Percentiles rank a stretch among this genome's conserved stretches.
Evolutionary conservation across 2,113 vertebrate species (phyloP).

Genomic region (human (Homo sapiens)): DNA sequence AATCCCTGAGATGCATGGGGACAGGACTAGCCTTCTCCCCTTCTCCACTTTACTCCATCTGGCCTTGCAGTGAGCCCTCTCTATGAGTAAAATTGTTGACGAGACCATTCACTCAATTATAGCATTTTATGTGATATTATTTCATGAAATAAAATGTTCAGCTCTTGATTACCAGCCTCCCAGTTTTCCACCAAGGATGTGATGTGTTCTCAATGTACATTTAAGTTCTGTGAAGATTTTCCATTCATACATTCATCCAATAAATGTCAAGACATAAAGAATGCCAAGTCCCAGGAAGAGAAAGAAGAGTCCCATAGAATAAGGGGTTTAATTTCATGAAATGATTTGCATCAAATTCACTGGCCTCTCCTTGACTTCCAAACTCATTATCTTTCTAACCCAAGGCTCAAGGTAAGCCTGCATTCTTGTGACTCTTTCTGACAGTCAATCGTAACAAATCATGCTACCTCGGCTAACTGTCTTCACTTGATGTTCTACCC

Average conservation of each 20-base stretch:
- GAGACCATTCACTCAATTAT: neutral
- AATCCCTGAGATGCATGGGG: neutral
- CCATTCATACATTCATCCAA: neutral
- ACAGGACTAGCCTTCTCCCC: too few relatives aligned
- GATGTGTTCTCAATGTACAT: neutral
- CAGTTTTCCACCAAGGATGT: neutral
- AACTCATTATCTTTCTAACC: neutral
- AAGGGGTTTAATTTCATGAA: neutral
- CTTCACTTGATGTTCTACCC: too few relatives aligned
- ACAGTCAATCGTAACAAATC: neutral
- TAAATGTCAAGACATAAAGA: neutral
- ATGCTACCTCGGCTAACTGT: neutral
- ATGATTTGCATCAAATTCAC: neutral
- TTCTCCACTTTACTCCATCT: neutral
- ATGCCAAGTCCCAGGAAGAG: neutral
- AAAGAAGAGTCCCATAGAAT: neutral
- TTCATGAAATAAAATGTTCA: neutral
- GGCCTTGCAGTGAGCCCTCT: neutral
- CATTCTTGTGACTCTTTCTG: neutral
- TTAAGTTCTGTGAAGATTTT: neutral
- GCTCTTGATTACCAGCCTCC: neutral
- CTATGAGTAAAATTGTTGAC: neutral
- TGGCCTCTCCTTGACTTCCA: neutral
- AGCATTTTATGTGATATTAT: neutral
- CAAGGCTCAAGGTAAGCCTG: neutral